Conservation (phyloP, 2,113 vertebrate genomes). For the Raja brachyura region DNA sequence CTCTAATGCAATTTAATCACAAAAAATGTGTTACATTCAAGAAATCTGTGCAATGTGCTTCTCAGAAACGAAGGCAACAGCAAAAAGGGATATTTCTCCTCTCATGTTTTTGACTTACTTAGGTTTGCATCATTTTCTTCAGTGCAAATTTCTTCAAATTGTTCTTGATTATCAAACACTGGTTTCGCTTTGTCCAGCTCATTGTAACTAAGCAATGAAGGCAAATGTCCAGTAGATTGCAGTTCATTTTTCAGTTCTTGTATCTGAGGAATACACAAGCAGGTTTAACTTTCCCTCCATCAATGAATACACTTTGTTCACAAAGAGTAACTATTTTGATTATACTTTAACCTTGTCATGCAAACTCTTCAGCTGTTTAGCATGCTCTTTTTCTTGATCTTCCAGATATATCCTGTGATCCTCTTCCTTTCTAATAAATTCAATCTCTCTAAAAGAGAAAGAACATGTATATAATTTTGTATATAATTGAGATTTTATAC, state of each 20-base stretch:
- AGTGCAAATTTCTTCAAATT: slow-evolving; percentile 42
- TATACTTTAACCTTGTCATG: slow-evolving; percentile 64
- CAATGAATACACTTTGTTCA: not conserved
- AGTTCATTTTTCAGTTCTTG: slow-evolving; percentile 61
- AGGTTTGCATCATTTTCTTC: slow-evolving; percentile 46
- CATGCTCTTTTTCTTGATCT: slow-evolving; percentile 70
- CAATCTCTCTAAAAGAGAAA: slow-evolving; percentile 66
- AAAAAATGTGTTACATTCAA: not conserved
- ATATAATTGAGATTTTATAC: not conserved
- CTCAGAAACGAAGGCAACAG: slow-evolving; percentile 41
- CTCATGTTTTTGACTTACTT: slow-evolving; percentile 39
- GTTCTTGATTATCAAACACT: slow-evolving; percentile 36
- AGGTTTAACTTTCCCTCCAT: slow-evolving; percentile 29
- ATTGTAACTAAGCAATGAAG: slow-evolving; percentile 29
- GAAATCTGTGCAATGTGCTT: slow-evolving; percentile 52
- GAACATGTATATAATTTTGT: not conserved
- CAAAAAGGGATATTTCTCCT: not conserved
- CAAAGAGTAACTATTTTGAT: slow-evolving; percentile 19
- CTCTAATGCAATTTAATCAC: not conserved
- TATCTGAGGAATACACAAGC: slow-evolving; percentile 56
- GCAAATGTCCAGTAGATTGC: slow-evolving; percentile 46
- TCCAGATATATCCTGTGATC: slow-evolving; percentile 66
- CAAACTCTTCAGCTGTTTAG: slow-evolving; percentile 63
- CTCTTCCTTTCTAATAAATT: slow-evolving; percentile 79
- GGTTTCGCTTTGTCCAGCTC: slow-evolving; percentile 23